Evolutionary conservation across 2,797 vertebrate species (phyloP).

Genomic region (Philypnodon macrostomus): DNA sequence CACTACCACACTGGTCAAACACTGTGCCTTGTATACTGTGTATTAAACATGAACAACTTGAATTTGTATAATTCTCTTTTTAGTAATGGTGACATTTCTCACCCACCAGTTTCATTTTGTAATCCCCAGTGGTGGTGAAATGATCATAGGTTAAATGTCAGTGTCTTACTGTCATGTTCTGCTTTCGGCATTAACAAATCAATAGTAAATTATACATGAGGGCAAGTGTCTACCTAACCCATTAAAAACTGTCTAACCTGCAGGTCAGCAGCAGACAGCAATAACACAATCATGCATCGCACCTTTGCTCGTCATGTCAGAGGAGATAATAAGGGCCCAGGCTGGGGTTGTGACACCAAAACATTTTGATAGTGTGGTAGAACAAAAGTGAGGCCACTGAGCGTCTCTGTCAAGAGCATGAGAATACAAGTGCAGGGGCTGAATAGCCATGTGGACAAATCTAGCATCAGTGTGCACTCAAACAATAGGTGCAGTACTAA

Average conservation of each 20-base stretch:
- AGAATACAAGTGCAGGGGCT: slow-evolving; percentile 72
- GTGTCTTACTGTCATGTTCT: slow-evolving; percentile 47
- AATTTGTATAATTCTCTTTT: neutral
- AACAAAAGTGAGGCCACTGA: slow-evolving; percentile 71
- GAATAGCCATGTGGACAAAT: slow-evolving; percentile 79
- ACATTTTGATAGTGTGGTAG: slow-evolving; percentile 67
- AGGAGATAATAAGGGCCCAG: slow-evolving; percentile 71
- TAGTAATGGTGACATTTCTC: too few species aligned
- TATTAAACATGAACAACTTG: too few species aligned
- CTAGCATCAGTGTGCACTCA: slow-evolving; percentile 63
- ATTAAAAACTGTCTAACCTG: slow-evolving; percentile 66
- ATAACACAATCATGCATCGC: slow-evolving; percentile 62
- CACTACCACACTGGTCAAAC: slow-evolving; percentile 13
- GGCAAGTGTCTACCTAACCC: slow-evolving; percentile 59
- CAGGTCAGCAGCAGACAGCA: slow-evolving; percentile 69
- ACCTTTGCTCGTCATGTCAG: slow-evolving; percentile 71
- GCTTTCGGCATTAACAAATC: slow-evolving; percentile 63
- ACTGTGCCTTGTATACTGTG: too few species aligned
- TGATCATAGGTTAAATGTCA: slow-evolving; percentile 56
- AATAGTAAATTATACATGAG: slow-evolving; percentile 70
- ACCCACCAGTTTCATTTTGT: slow-evolving; percentile 41
- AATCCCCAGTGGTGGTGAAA: slow-evolving; percentile 58
- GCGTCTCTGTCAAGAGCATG: slow-evolving; percentile 74
- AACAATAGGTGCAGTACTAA: slow-evolving; percentile 78
- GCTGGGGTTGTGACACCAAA: slow-evolving; percentile 63